Conservation (phyloP, 1,140 invertebrate genomes). For the Saxidomus purpurata region DNA sequence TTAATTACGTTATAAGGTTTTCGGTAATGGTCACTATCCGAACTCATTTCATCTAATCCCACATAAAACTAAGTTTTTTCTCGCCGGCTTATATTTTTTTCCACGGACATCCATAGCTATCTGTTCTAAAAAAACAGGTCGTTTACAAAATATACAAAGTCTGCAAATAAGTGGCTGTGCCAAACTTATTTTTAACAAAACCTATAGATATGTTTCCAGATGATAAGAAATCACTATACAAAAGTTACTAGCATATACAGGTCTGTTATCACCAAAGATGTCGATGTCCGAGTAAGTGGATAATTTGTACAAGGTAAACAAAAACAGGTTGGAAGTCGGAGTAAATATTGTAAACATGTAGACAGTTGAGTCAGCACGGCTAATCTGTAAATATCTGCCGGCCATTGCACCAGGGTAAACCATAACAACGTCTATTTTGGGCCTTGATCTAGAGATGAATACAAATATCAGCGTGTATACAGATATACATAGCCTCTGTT, state of each 20-base stretch:
- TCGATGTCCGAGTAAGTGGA: slow-evolving; percentile 13
- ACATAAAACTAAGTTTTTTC: too few relatives aligned
- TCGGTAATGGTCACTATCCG: too few relatives aligned
- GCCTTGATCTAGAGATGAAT: neutral
- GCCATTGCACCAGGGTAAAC: neutral
- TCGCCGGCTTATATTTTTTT: too few relatives aligned
- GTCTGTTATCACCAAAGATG: neutral
- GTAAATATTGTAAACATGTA: neutral
- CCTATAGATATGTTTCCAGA: too few relatives aligned
- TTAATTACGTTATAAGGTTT: too few relatives aligned
- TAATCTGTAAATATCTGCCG: neutral
- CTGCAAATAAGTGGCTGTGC: too few relatives aligned
- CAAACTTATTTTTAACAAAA: too few relatives aligned
- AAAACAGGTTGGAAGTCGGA: neutral
- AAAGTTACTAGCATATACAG: neutral
- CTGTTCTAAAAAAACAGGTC: too few relatives aligned
- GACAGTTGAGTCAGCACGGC: neutral
- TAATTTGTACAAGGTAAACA: neutral
- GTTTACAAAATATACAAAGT: too few relatives aligned
- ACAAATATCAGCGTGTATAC: neutral
- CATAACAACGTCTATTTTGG: neutral
- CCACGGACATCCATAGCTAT: too few relatives aligned
- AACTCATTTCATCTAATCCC: too few relatives aligned
- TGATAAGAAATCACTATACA: too few relatives aligned
- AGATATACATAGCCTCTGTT: neutral